These are phyloP conservation scores for Phyto melanocephala DNA, from an alignment of 2,888 invertebrate genomes.

Conservation along the genomic window DNA sequence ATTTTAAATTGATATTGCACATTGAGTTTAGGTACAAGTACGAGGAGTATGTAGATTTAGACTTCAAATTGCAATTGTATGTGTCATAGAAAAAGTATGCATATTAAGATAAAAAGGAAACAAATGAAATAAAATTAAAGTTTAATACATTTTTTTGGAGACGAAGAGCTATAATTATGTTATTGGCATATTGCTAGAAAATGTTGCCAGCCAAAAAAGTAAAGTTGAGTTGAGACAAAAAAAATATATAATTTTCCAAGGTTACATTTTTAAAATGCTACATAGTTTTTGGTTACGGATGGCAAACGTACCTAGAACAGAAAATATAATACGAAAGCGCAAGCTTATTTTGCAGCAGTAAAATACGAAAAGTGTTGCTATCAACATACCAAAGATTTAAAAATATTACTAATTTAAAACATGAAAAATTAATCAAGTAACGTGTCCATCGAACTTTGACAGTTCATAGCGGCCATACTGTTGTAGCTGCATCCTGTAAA, in stretches of 20 bases:
- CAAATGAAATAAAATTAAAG: conserved; percentile 9
- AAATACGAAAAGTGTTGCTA: too few relatives aligned
- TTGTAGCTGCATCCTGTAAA: too few relatives aligned
- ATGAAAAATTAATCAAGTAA: too few relatives aligned
- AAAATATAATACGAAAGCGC: too few relatives aligned
- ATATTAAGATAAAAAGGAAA: conserved; percentile 32
- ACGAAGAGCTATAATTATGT: background rate
- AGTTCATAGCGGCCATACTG: too few relatives aligned
- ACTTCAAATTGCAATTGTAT: conserved; percentile 50
- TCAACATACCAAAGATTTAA: too few relatives aligned
- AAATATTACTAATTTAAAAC: too few relatives aligned
- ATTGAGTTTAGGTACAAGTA: background rate
- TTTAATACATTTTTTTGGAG: conserved; percentile 21
- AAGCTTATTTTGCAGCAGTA: too few relatives aligned
- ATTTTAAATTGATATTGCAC: conserved; percentile 61
- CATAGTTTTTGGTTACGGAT: too few relatives aligned
- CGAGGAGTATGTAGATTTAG: conserved; percentile 29
- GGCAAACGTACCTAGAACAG: too few relatives aligned
- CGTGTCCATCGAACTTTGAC: too few relatives aligned
- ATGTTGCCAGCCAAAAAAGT: background rate
- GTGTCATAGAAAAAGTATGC: conserved; percentile 54
- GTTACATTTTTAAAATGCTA: background rate
- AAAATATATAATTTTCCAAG: background rate
- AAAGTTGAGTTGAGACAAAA: background rate
- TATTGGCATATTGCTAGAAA: background rate